Conservation (phyloP, 2,888 invertebrate species). For the Drosophila neonasuta region DNA sequence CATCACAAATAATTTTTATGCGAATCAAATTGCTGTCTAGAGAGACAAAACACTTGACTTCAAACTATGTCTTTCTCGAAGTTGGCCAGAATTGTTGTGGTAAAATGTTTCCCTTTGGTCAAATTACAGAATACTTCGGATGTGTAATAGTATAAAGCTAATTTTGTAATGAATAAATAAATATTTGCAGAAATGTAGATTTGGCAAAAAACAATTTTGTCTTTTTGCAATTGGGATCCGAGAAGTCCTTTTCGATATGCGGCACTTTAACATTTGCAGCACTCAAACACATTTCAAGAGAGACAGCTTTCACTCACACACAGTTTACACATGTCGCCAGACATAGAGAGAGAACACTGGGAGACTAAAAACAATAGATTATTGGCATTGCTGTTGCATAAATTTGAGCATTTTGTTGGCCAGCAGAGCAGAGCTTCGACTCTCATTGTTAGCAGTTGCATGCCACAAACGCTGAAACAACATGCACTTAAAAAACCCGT, state of each 20-base stretch:
- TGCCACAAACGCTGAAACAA: constrained; percentile 78
- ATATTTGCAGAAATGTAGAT: constrained; percentile 28
- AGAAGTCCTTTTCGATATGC: constrained; percentile 5
- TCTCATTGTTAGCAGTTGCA: constrained; percentile 61
- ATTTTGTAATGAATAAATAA: constrained; percentile 45
- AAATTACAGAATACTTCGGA: neutral
- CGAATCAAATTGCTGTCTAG: neutral
- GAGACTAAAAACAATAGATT: constrained; percentile 61
- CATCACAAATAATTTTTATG: neutral
- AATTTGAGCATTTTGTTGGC: constrained; percentile 61
- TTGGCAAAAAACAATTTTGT: constrained; percentile 26
- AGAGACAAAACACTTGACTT: neutral
- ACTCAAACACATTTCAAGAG: constrained; percentile 32
- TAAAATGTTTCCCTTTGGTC: neutral
- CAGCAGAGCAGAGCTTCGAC: constrained; percentile 30
- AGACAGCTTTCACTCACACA: constrained; percentile 49
- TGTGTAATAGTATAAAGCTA: constrained; percentile 4
- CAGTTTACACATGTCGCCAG: constrained; percentile 48
- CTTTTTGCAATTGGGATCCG: constrained; percentile 15
- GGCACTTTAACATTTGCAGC: constrained; percentile 32
- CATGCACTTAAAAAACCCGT: constrained; percentile 61
- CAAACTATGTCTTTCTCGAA: neutral
- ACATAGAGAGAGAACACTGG: neutral
- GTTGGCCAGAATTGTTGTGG: neutral
- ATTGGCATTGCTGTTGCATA: constrained; percentile 72